phyloP scores from a whole-genome alignment of 2,888 invertebrate genomes.

The Nasonia oneida region DNA sequence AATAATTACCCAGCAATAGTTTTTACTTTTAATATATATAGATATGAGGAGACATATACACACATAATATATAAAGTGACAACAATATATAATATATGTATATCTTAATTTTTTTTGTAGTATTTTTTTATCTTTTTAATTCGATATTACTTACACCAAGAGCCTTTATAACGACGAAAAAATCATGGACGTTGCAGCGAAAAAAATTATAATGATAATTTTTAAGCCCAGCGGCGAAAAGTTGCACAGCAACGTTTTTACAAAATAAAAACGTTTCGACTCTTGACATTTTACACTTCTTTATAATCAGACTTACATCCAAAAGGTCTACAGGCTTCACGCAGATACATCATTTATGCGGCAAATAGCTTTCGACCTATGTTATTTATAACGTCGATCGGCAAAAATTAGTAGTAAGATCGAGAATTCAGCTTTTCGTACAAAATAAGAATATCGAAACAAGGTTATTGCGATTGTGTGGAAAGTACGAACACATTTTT shows the following conservation, averaged over 20 bases:
- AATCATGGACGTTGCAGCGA: conserved; percentile 50
- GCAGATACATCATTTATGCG: background rate
- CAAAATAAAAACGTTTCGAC: conserved; percentile 17
- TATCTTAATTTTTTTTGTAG: conserved; percentile 60
- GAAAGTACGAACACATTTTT: conserved; percentile 3
- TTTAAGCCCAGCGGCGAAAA: conserved; percentile 23
- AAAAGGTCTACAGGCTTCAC: background rate
- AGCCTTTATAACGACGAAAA: conserved; percentile 38
- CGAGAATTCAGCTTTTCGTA: background rate
- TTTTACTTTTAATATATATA: conserved; percentile 61
- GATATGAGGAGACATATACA: conserved; percentile 64
- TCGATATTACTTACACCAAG: conserved; percentile 58
- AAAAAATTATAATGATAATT: background rate
- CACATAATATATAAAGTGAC: conserved; percentile 66
- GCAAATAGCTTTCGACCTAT: background rate
- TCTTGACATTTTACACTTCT: conserved; percentile 16
- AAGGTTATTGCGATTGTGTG: background rate
- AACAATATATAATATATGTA: conserved; percentile 56
- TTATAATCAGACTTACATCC: conserved; percentile 40
- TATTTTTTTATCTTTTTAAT: conserved; percentile 48
- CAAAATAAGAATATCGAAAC: conserved; percentile 49
- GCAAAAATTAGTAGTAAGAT: background rate
- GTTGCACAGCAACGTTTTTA: conserved; percentile 56
- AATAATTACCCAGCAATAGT: conserved; percentile 52
- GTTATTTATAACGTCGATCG: conserved; percentile 14